A percentile compares a stretch with the other conserved stretches of the same genome.
phyloP scores from a whole-genome alignment of 1,140 invertebrate species.

The Propsilocerus akamusi region DNA sequence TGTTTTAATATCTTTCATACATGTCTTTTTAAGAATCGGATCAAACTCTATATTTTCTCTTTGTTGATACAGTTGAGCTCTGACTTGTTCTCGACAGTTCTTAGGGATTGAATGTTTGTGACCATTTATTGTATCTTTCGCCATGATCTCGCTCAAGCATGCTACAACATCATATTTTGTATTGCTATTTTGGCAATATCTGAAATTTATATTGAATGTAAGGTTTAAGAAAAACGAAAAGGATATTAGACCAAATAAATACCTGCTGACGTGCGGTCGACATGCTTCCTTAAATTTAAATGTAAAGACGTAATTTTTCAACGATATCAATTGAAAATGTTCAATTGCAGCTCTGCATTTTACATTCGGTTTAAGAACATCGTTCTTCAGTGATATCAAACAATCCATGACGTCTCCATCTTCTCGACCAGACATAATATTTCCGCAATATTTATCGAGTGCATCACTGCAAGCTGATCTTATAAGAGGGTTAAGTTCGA shows the following conservation, averaged over 20 bases:
- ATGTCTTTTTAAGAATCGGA: constrained; percentile 56
- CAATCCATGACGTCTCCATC: constrained; percentile 76
- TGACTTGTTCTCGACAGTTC: constrained; percentile 74
- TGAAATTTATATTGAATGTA: constrained; percentile 8
- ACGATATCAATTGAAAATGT: constrained; percentile 78
- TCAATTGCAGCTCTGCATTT: constrained; percentile 89
- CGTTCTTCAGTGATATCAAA: constrained; percentile 82
- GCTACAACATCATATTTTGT: constrained; percentile 76
- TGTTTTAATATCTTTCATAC: constrained; percentile 54
- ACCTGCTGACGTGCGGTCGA: constrained; percentile 49
- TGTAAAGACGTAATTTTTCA: constrained; percentile 89
- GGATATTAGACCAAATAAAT: background rate
- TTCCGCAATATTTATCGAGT: constrained; percentile 64
- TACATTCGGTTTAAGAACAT: constrained; percentile 46
- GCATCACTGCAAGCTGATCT: constrained; percentile 61
- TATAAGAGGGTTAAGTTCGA: constrained; percentile 73
- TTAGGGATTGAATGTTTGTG: constrained; percentile 59
- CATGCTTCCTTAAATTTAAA: constrained; percentile 93
- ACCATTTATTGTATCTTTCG: constrained; percentile 70
- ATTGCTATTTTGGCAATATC: constrained; percentile 57
- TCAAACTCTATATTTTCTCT: constrained; percentile 72
- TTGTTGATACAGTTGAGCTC: constrained; percentile 72
- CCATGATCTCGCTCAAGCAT: constrained; percentile 77
- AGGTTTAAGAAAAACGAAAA: background rate
- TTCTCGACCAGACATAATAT: constrained; percentile 25